Percentiles rank a stretch among this genome's conserved stretches.
Conservation (phyloP, 2,797 vertebrate genomes). For the Gymnoscopelus braueri region DNA sequence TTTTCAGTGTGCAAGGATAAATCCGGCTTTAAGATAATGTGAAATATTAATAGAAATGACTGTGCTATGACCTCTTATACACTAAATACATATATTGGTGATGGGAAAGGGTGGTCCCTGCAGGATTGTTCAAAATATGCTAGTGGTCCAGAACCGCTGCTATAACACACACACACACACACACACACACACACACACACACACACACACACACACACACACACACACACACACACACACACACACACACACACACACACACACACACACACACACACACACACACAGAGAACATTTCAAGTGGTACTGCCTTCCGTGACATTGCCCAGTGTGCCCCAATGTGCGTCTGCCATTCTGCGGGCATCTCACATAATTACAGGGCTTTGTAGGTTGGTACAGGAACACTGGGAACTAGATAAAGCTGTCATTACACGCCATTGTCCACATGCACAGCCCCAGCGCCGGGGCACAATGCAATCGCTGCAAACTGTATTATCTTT, state of each 20-base stretch:
- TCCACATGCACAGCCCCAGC: slow-evolving; percentile 46
- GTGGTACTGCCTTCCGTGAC: slow-evolving; percentile 39
- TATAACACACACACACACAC: too few relatives aligned
- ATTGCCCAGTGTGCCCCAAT: slow-evolving; percentile 44
- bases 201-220: too few relatives aligned
- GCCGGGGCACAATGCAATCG: slow-evolving; percentile 67
- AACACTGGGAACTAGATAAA: slow-evolving; percentile 66
- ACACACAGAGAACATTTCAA: slow-evolving; percentile 39
- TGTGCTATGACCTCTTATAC: too few relatives aligned
- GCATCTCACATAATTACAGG: slow-evolving; percentile 66
- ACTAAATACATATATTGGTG: too few relatives aligned
- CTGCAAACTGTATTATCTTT: slow-evolving; percentile 72
- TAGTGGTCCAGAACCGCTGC: too few relatives aligned
- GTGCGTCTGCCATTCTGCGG: slow-evolving; percentile 55
- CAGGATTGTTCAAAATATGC: too few relatives aligned
- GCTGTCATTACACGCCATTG: slow-evolving; percentile 67
- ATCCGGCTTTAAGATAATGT: too few relatives aligned
- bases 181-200: too few relatives aligned
- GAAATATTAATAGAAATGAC: too few relatives aligned
- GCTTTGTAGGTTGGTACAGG: slow-evolving; percentile 59
- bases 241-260: slow-evolving; percentile 11
- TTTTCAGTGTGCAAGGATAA: too few relatives aligned
- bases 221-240: slow-evolving; percentile 14
- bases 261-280: slow-evolving; percentile 29
- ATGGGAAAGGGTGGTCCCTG: too few relatives aligned